Evolutionary conservation across 2,113 vertebrate genomes (phyloP).

Genomic region (Callospermophilus lateralis): DNA sequence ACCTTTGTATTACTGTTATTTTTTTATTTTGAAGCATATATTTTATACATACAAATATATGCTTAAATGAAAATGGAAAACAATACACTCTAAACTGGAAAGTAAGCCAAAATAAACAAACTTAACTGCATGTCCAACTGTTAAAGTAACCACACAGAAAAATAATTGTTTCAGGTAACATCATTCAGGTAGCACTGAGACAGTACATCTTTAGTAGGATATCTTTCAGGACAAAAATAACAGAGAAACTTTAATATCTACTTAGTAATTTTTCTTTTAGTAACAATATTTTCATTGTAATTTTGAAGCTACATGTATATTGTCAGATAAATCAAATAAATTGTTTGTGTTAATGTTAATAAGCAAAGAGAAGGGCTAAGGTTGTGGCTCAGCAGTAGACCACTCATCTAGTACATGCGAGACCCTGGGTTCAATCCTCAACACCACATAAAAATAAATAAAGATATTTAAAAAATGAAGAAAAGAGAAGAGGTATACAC

Average conservation of each 20-base stretch:
- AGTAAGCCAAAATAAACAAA: conserved; percentile 28
- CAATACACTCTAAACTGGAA: not conserved
- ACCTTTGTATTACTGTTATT: not conserved
- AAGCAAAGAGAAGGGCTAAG: not conserved
- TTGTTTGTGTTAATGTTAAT: not conserved
- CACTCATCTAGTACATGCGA: no score
- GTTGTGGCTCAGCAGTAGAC: no score
- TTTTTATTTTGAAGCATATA: not conserved
- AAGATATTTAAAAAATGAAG: no score
- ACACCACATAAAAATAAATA: no score
- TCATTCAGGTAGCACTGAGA: not conserved
- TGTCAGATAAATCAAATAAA: conserved; percentile 16
- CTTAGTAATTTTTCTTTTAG: not conserved
- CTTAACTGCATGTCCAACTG: not conserved
- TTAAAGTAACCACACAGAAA: conserved; percentile 5
- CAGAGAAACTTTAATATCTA: not conserved
- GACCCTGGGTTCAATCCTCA: no score
- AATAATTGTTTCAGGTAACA: not conserved
- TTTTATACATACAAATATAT: not conserved
- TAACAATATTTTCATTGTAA: not conserved
- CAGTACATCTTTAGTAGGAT: not conserved
- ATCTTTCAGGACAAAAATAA: not conserved
- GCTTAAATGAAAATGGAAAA: conserved; percentile 8
- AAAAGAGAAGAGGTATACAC: not conserved
- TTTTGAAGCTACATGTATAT: conserved; percentile 4